Base-by-base conservation (phyloP, 2,113 vertebrate species). In the Scopus umbretta region DNA sequence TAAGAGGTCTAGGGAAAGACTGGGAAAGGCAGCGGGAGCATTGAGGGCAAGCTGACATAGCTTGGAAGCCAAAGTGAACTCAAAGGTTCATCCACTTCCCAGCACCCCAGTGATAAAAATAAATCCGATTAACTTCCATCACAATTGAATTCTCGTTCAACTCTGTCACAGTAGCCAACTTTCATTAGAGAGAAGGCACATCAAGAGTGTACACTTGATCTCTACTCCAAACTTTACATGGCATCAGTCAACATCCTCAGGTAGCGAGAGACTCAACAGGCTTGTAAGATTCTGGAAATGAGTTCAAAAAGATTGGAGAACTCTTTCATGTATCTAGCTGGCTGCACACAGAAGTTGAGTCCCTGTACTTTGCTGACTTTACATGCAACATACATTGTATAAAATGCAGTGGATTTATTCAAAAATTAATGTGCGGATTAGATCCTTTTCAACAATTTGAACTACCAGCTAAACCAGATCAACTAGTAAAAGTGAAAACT, bases 71-170 rank as follows among this genome's bases (percentile, higher is more conserved):
- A 81, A 81, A 61, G 43, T 5, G 40, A 76, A 42, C 92, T 76
- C 70, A 52, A 81, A 72, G 70, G 61, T 91, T 83, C 76, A 65
- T 19, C 66, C 47, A 62, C 65, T 67, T 84, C 73, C 80, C 76
- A 84, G 86, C 72, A 71, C 43, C 68, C 72, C 83, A 63, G 73
- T 1, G 12, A 93, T 68, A 91, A 91, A 96, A 95, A 89, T 40
- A 91, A 94, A 94, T 68, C 87, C 52, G 61, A 82, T 94, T 96
- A 91, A n/a, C 53, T 91, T 76, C 73, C 73, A 85, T 58, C 42
- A 38, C 84, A 87, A 92, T 14, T 66, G 76, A 85, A 87, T 92
- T 91, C 80, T 86, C 4, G 0, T 79, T 95, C 89, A 85, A 66
- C 74, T 88, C 49, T 88, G 86, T 78, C 86, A 91, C 55, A 26